These are phyloP conservation scores for Artibeus lituratus DNA, from an alignment of 2,797 vertebrate genomes.

Conservation along the genomic window DNA sequence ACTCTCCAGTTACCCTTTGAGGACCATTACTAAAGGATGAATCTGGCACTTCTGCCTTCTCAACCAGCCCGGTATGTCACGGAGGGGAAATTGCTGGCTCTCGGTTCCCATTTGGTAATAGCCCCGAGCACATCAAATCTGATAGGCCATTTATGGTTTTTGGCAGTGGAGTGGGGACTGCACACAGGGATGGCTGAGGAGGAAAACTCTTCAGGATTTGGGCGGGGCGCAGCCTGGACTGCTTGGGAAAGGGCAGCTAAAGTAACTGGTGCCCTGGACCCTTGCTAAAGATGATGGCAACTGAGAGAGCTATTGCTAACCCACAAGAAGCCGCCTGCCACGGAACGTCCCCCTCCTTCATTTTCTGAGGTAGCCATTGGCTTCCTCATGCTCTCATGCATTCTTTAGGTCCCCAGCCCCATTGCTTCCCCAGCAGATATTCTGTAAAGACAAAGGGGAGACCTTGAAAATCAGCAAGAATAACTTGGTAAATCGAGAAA, in stretches of 20 bases:
- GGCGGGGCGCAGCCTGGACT: background rate
- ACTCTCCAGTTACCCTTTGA: background rate
- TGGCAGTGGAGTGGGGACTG: background rate
- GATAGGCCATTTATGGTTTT: constrained; percentile 4
- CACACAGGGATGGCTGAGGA: background rate
- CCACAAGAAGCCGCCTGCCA: background rate
- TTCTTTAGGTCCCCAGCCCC: background rate
- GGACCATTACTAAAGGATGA: background rate
- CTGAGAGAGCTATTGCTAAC: background rate
- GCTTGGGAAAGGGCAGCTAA: background rate
- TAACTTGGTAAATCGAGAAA: background rate
- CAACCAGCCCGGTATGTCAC: background rate
- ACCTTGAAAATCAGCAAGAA: background rate
- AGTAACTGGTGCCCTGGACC: background rate
- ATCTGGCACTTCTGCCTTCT: constrained; percentile 11
- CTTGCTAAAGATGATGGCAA: background rate
- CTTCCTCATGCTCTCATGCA: accelerated
- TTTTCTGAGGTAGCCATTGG: background rate
- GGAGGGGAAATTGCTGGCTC: background rate
- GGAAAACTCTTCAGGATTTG: background rate
- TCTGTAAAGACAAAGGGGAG: background rate
- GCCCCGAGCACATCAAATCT: background rate
- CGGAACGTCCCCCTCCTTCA: background rate
- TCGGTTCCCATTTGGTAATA: background rate
- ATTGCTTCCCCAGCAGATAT: background rate